A percentile compares a stretch with the other conserved stretches of the same genome.
These are phyloP conservation scores for Chloroclysta siterata DNA, from an alignment of 2,888 invertebrate genomes.

Conservation along the genomic window DNA sequence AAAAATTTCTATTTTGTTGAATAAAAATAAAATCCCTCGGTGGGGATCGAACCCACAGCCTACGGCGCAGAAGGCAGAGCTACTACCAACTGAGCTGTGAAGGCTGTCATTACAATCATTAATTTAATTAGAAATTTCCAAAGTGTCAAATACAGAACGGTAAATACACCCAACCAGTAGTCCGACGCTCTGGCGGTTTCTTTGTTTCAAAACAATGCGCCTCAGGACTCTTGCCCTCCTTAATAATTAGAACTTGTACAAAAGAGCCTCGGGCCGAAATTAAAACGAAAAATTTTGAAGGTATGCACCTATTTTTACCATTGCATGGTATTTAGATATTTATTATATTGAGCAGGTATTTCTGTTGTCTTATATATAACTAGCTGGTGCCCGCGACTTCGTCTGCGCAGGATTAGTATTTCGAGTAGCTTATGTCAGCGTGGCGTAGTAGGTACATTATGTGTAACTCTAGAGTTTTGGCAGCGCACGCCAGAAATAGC, in stretches of 20 bases:
- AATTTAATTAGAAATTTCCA: background rate
- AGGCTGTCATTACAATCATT: background rate
- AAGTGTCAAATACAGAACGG: slow-evolving; percentile 8
- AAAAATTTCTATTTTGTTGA: no score
- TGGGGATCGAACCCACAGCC: no score
- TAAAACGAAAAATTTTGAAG: slow-evolving; percentile 15
- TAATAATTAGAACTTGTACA: slow-evolving; percentile 32
- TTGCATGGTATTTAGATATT: background rate
- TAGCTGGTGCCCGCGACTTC: no score
- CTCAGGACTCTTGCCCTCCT: slow-evolving; percentile 26
- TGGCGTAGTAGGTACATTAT: no score
- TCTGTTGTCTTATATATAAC: no score
- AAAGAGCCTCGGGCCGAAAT: slow-evolving; percentile 24
- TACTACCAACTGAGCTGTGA: no score
- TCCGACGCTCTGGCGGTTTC: slow-evolving; percentile 9
- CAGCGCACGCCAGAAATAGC: no score
- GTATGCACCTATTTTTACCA: slow-evolving; percentile 16
- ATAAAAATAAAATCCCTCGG: no score
- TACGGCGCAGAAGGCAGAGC: no score
- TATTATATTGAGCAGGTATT: background rate
- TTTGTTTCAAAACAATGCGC: slow-evolving; percentile 31
- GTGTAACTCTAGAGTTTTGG: no score
- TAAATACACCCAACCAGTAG: slow-evolving; percentile 2
- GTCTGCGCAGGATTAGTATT: no score
- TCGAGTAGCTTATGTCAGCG: no score